Percentiles rank a stretch among this genome's conserved stretches.
phyloP scores from a whole-genome alignment of 35 echinoderm and acorn worm genomes.

The Heliocidaris tuberculata region DNA sequence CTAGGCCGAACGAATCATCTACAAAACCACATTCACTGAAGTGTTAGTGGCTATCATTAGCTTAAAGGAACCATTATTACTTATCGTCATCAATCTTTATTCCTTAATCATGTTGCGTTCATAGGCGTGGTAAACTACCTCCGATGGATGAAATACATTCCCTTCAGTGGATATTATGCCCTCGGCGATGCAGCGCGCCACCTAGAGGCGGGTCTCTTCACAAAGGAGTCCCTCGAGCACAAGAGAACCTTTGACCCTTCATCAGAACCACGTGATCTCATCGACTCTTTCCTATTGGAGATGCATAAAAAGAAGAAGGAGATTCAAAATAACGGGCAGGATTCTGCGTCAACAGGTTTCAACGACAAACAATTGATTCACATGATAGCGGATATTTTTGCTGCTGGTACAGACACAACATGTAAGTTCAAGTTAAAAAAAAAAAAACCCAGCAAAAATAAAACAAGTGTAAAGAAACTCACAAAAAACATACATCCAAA shows the following conservation, averaged over 20 bases:
- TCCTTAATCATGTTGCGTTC: not conserved
- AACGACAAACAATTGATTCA: conserved; percentile 50
- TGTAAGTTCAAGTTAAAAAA: not conserved
- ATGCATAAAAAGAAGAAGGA: conserved; percentile 35
- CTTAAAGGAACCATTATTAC: not conserved
- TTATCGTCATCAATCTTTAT: not conserved
- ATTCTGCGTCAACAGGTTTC: not conserved
- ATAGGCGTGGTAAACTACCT: conserved; percentile 3
- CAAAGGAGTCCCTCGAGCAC: conserved; percentile 48
- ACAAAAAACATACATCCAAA: too few relatives aligned
- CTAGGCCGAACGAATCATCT: not conserved
- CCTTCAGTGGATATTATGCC: not conserved
- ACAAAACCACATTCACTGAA: not conserved
- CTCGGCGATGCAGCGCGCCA: not conserved
- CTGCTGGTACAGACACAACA: conserved; percentile 73
- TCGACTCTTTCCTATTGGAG: conserved; percentile 71
- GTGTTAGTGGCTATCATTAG: not conserved
- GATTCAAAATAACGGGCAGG: not conserved
- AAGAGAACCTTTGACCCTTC: conserved; percentile 45
- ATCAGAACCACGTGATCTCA: conserved; percentile 65
- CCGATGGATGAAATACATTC: not conserved
- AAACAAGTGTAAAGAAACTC: not conserved
- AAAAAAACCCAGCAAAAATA: not conserved
- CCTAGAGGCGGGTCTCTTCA: conserved; percentile 1
- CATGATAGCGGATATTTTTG: conserved; percentile 66